Conservation (phyloP, 2,113 vertebrate genomes). For the Malurus cyaneus region DNA sequence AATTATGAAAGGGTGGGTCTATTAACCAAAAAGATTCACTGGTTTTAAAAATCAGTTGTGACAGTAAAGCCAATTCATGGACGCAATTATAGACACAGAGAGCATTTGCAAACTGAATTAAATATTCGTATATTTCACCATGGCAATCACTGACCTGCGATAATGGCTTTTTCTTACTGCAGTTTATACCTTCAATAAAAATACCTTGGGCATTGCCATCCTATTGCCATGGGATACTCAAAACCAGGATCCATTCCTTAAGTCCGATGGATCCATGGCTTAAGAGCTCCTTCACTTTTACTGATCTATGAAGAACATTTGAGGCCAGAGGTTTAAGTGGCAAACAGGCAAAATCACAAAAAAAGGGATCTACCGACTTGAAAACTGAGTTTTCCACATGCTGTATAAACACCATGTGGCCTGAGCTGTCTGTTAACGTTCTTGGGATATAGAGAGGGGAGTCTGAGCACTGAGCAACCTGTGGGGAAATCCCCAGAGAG, state of each 20-base stretch:
- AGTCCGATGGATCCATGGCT: slow-evolving; percentile 74
- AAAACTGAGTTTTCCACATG: slow-evolving; percentile 75
- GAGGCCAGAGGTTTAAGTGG: slow-evolving; percentile 70
- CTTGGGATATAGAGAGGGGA: slow-evolving; percentile 77
- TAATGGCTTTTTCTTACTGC: background rate
- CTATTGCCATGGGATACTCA: slow-evolving; percentile 77
- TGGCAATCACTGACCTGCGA: slow-evolving; percentile 63
- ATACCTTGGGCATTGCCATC: slow-evolving; percentile 77
- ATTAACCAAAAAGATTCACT: background rate
- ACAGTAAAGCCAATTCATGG: background rate
- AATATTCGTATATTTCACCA: background rate
- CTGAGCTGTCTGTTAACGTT: slow-evolving; percentile 33
- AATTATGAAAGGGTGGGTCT: background rate
- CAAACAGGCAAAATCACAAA: slow-evolving; percentile 69
- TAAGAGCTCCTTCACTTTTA: slow-evolving; percentile 75
- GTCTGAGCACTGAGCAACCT: slow-evolving; percentile 74
- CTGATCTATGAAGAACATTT: slow-evolving; percentile 60
- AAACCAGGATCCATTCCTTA: slow-evolving; percentile 79
- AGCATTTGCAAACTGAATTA: background rate
- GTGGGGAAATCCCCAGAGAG: slow-evolving; percentile 77
- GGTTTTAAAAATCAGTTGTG: background rate
- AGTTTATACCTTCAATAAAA: slow-evolving; percentile 76
- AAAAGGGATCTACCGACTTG: slow-evolving; percentile 16
- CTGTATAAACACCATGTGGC: slow-evolving; percentile 76
- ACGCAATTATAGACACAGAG: background rate